Conservation (phyloP, 2,888 invertebrate species). For the Andricus curvator region DNA sequence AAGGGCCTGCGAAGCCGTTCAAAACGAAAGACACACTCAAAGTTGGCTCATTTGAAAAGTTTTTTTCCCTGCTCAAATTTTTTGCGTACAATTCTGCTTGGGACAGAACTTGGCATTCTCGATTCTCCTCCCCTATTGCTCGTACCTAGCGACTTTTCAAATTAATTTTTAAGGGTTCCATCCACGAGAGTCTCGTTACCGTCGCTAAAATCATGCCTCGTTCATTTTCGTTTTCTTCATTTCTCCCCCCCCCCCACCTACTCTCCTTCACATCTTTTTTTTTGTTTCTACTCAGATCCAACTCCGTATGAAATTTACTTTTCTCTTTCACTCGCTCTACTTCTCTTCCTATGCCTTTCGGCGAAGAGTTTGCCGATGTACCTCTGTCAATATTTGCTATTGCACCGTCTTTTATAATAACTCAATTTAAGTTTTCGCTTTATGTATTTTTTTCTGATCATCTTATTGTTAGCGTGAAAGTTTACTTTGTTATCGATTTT, state of each 20-base stretch:
- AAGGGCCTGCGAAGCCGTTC: conserved; percentile 63
- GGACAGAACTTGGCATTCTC: conserved; percentile 46
- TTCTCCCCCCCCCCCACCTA: not conserved
- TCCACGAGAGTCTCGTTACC: conserved; percentile 49
- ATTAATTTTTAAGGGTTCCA: conserved; percentile 72
- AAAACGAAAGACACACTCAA: conserved; percentile 77
- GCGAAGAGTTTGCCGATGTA: conserved; percentile 2
- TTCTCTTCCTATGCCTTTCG: conserved; percentile 33
- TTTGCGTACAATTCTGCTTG: conserved; percentile 38
- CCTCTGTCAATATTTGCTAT: conserved; percentile 28
- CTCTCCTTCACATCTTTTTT: conserved; percentile 23
- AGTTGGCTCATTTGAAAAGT: conserved; percentile 77
- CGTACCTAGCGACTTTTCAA: conserved; percentile 65
- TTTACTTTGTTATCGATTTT: conserved; percentile 11
- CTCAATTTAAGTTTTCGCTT: conserved; percentile 17
- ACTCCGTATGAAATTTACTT: conserved; percentile 38
- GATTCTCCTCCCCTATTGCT: conserved; percentile 31
- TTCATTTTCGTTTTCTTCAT: conserved; percentile 50
- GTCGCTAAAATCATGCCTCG: conserved; percentile 55
- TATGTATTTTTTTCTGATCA: not conserved
- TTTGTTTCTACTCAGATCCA: conserved; percentile 49
- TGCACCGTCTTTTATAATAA: conserved; percentile 25
- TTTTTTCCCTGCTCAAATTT: conserved; percentile 54
- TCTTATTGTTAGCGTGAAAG: not conserved
- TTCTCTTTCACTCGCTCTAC: conserved; percentile 21